These are phyloP conservation scores for Peromyscus polionotus DNA, from an alignment of 2,113 vertebrate genomes.

Conservation along the genomic window DNA sequence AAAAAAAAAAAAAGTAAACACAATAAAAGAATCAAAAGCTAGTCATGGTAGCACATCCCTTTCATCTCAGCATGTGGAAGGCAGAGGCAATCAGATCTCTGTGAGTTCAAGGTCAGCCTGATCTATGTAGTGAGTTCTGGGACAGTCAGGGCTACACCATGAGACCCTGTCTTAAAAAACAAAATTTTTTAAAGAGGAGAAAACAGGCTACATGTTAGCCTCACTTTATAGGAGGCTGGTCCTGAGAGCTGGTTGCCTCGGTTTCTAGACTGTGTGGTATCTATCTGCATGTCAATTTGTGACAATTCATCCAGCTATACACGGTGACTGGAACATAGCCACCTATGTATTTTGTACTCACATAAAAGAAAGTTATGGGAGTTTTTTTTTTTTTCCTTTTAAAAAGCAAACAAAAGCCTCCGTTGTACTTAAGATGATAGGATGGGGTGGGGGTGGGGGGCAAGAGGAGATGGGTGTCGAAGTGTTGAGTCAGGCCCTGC, in stretches of 20 bases:
- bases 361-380: constrained; percentile 2
- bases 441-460: background rate
- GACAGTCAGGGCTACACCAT: background rate
- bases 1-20: background rate
- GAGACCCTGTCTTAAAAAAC: background rate
- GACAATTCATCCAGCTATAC: background rate
- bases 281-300: background rate
- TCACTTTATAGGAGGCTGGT: background rate
- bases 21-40: background rate
- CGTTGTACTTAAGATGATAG: background rate
- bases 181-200: background rate
- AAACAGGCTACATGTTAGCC: background rate
- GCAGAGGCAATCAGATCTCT: background rate
- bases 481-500: background rate
- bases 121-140: background rate
- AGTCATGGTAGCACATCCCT: background rate
- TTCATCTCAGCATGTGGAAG: background rate
- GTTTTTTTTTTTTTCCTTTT: background rate
- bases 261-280: background rate
- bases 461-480: fast-evolving
- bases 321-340: background rate
- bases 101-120: background rate
- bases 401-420: background rate
- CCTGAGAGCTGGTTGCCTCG: background rate
- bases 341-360: background rate